Conservation (phyloP, 2,888 invertebrate genomes). For the Drosophila eohydei region DNA sequence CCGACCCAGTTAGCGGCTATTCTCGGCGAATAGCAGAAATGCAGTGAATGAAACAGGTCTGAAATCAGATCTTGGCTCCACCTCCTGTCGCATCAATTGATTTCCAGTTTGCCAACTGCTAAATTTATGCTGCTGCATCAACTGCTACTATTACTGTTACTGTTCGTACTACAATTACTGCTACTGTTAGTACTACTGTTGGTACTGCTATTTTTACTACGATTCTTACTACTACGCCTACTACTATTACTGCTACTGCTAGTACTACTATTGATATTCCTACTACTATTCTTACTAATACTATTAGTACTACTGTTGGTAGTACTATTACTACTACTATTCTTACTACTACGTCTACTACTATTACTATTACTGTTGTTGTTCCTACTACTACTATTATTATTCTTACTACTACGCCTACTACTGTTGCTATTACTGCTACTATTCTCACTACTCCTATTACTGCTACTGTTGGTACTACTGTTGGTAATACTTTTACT, state of each 20-base stretch:
- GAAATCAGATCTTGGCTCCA: conserved; percentile 32
- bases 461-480: background rate
- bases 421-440: background rate
- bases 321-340: background rate
- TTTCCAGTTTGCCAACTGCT: conserved; percentile 40
- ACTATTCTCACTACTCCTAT: background rate
- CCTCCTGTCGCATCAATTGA: conserved; percentile 42
- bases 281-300: background rate
- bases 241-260: background rate
- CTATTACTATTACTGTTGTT: background rate
- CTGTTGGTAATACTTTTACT: background rate
- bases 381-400: background rate
- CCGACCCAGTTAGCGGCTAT: conserved; percentile 78
- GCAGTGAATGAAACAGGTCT: conserved; percentile 53
- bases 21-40: conserved; percentile 40
- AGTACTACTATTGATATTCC: background rate
- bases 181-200: background rate
- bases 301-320: too few species aligned
- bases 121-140: conserved; percentile 3
- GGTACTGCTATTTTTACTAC: background rate
- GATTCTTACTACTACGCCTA: background rate
- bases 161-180: background rate
- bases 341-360: background rate
- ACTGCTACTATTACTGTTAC: background rate
- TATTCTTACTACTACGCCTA: background rate